phyloP scores from a whole-genome alignment of 2,888 invertebrate genomes.

The Beris morrisii region DNA sequence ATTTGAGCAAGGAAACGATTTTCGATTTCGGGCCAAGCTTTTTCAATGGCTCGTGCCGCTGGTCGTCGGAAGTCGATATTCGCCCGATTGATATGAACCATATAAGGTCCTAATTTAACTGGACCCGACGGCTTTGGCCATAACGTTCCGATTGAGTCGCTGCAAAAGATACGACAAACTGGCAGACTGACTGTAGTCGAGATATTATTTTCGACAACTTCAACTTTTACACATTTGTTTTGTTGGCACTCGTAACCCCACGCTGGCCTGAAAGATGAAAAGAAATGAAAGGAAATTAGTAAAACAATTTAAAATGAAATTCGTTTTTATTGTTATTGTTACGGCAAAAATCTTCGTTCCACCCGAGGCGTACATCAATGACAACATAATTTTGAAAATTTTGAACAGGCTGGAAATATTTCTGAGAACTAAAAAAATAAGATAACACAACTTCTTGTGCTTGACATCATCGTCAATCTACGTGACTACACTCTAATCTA shows the following conservation, averaged over 20 bases:
- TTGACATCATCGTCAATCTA: too few relatives aligned
- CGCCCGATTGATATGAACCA: constrained; percentile 55
- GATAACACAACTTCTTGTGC: too few relatives aligned
- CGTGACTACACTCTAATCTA: too few relatives aligned
- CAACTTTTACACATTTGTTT: constrained; percentile 50
- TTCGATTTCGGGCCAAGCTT: constrained; percentile 49
- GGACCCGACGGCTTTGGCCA: constrained; percentile 59
- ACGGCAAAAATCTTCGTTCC: too few relatives aligned
- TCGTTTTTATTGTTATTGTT: too few relatives aligned
- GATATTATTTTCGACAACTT: constrained; percentile 49
- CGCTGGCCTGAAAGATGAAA: constrained; percentile 36
- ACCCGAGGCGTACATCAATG: too few relatives aligned
- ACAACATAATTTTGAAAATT: too few relatives aligned
- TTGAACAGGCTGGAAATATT: too few relatives aligned
- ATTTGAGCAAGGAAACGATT: constrained; percentile 54
- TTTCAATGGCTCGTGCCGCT: constrained; percentile 42
- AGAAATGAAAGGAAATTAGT: not conserved
- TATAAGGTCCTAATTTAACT: constrained; percentile 52
- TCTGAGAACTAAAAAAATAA: too few relatives aligned
- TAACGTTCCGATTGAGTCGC: constrained; percentile 57
- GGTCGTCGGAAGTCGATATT: constrained; percentile 51
- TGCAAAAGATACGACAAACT: constrained; percentile 59
- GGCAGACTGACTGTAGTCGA: constrained; percentile 53
- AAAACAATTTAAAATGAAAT: too few relatives aligned
- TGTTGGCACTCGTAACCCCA: constrained; percentile 52